Base-by-base conservation (phyloP, 2,797 vertebrate genomes). In the Fratercula arctica region DNA sequence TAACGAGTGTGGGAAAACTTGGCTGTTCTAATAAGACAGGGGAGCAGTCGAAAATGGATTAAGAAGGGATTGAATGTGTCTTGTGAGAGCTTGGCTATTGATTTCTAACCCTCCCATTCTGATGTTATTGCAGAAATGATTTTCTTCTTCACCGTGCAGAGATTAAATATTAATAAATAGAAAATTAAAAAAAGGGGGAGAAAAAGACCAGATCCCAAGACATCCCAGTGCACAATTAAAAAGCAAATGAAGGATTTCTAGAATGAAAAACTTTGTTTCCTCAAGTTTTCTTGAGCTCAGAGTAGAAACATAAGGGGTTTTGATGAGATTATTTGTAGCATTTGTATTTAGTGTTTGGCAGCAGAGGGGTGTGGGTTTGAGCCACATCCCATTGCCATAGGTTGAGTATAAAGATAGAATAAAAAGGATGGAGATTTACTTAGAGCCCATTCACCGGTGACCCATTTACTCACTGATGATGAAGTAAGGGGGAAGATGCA, bases 121-220 rank as follows among this genome's bases (percentile, higher is more conserved):
- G 91, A 82, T 60, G 45, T 95, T 95, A 87, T 90, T 87, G 90
- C 93, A 94, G 83, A 93, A 93, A 94, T 83, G 18, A 95, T 95
- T 96, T 96, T 95, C 92, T 81, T 91, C 92, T 93, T 76, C 90
- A 46, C 87, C 4, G 6, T 87, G 85, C 48, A 35, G 91, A 96
- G 89, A 95, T 96, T 94, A 97, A 96, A 97, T 95, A 94, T 96
- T 96, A 95, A 94, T 92, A 95, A 86, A 94, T 80, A 89, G 93
- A 90, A 95, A 96, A 96, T 92, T 94, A 83, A 74, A 92, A 92
- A 86, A 81, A 50, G 23, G 17, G 33, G 18, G 70, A 67, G 84
- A 41, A 74, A 80, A 68, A 74, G 61, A 92, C 53, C 74, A 78
- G 86, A 76, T 94, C 82, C 87, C 87, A 89, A 78, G 93, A 78